Conservation (phyloP, 2,888 invertebrate genomes). For the Rhabditophanes sp. region DNA sequence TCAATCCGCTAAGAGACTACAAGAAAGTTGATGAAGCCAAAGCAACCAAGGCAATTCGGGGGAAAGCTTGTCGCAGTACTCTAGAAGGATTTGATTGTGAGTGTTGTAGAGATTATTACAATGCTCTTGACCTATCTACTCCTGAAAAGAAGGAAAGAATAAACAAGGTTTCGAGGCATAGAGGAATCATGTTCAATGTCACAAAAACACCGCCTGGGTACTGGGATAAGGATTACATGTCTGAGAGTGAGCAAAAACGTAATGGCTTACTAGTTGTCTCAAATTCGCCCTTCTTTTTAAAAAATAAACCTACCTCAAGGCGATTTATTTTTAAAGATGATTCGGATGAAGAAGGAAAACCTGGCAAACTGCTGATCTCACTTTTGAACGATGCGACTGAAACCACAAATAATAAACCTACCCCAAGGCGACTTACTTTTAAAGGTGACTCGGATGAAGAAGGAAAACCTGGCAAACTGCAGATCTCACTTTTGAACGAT, state of each 20-base stretch:
- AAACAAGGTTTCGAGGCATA: conserved; percentile 22
- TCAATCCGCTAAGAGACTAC: too few species aligned
- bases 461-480: too few species aligned
- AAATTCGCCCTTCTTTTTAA: conserved; percentile 6
- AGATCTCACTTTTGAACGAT: too few species aligned
- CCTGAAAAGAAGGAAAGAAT: conserved; percentile 17
- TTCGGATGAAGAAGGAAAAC: too few species aligned
- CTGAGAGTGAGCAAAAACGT: conserved; percentile 1
- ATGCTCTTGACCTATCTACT: conserved; percentile 16
- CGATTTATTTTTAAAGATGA: too few species aligned
- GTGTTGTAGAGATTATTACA: conserved; percentile 27
- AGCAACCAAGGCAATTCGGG: background rate
- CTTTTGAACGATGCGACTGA: too few species aligned
- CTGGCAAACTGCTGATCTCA: too few species aligned
- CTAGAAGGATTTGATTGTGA: conserved; percentile 21
- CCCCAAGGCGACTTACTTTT: too few species aligned
- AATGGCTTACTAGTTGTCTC: conserved; percentile 7
- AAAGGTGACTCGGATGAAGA: too few species aligned
- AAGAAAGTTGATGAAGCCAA: too few species aligned
- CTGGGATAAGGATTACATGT: conserved; percentile 17
- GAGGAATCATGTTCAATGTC: conserved; percentile 16
- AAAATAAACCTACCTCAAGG: too few species aligned
- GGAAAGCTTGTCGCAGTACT: conserved; percentile 1
- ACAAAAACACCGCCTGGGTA: conserved; percentile 28
- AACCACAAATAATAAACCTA: too few species aligned